Evolutionary conservation across 2,888 invertebrate genomes (phyloP).

Genomic region (Willowsia nigromaculata): DNA sequence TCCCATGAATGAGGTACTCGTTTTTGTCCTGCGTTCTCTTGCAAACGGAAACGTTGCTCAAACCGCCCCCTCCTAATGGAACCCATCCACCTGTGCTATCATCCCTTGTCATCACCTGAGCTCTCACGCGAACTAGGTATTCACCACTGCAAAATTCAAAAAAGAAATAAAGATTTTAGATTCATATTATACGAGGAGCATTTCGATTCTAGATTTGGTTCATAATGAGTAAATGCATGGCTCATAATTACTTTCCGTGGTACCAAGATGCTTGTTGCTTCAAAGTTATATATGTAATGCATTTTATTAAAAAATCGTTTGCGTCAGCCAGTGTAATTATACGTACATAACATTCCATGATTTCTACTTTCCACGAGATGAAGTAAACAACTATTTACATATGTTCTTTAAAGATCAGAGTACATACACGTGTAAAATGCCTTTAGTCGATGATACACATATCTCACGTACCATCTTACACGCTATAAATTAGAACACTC

Average conservation of each 20-base stretch:
- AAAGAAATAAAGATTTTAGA: slow-evolving; percentile 41
- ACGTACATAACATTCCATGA: background rate
- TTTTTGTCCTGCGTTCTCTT: slow-evolving; percentile 83
- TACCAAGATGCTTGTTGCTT: background rate
- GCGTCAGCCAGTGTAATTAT: background rate
- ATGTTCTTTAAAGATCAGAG: background rate
- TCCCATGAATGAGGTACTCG: slow-evolving; percentile 96
- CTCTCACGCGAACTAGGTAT: slow-evolving; percentile 97
- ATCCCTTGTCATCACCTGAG: slow-evolving; percentile 99
- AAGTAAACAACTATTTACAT: background rate
- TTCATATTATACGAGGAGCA: background rate
- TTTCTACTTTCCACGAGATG: background rate
- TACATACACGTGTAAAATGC: background rate
- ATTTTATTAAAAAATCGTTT: slow-evolving; percentile 1
- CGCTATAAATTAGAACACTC: slow-evolving; percentile 34
- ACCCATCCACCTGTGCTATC: slow-evolving; percentile 96
- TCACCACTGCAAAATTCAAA: slow-evolving; percentile 86
- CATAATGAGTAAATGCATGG: background rate
- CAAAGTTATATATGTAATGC: too few relatives aligned
- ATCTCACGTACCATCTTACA: slow-evolving; percentile 43
- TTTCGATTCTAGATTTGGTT: background rate
- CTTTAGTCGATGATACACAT: background rate
- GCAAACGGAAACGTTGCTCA: slow-evolving; percentile 95
- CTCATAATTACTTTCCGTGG: background rate
- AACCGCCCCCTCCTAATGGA: slow-evolving; percentile 94